Conservation (phyloP, 2,888 invertebrate genomes). For the Lissocephala sabroskyi region DNA sequence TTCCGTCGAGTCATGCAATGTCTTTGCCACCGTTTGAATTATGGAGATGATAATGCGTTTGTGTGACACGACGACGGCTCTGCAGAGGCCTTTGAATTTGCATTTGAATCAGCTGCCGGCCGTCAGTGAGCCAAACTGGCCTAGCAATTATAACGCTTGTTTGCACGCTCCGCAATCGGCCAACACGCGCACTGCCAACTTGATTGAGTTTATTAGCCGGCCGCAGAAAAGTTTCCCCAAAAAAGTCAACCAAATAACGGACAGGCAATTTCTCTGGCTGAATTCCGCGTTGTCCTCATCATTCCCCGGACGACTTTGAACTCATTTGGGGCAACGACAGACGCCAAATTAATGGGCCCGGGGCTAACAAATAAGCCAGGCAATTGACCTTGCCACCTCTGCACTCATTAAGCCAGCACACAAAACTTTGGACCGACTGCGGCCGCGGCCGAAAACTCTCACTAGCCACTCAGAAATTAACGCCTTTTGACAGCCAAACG, state of each 20-base stretch:
- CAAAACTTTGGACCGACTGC: constrained; percentile 14
- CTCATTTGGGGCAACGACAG: constrained; percentile 37
- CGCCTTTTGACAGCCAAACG: constrained; percentile 65
- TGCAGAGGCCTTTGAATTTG: constrained; percentile 18
- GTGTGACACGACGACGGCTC: constrained; percentile 20
- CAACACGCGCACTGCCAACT: constrained; percentile 51
- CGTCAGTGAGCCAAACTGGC: constrained; percentile 16
- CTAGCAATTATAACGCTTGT: constrained; percentile 52
- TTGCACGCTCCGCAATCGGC: constrained; percentile 33
- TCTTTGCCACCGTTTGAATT: constrained; percentile 50
- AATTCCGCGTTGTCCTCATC: too few relatives aligned
- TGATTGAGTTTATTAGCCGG: constrained; percentile 61
- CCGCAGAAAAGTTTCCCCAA: constrained; percentile 23
- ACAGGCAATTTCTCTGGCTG: too few relatives aligned
- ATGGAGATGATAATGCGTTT: constrained; percentile 65
- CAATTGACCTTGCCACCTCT: constrained; percentile 55
- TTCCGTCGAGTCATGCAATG: constrained; percentile 59
- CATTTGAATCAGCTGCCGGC: constrained; percentile 24
- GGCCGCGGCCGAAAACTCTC: constrained; percentile 50
- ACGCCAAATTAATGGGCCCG: constrained; percentile 53
- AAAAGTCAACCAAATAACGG: constrained; percentile 41
- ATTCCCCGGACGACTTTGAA: constrained; percentile 24
- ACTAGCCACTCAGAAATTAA: constrained; percentile 64
- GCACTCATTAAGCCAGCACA: constrained; percentile 46
- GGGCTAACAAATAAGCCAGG: constrained; percentile 57